Base-by-base conservation (phyloP, 1,140 invertebrate genomes). In the Alviniconcha marisindica region DNA sequence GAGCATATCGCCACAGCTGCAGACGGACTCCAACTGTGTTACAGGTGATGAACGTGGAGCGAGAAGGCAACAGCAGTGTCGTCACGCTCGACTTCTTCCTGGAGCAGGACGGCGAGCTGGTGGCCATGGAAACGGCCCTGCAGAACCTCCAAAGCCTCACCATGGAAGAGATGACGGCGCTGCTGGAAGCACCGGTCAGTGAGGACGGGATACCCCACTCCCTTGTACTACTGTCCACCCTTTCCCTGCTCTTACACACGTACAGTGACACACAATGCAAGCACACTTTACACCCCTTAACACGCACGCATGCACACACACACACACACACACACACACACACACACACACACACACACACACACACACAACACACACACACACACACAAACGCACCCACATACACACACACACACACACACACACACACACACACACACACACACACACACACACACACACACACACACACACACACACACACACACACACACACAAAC, bases 31-130 rank as follows among this genome's bases (percentile, higher is more conserved):
- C n/a, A n/a, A n/a, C n/a, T 63, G 4, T 31, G 7, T 24, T 31
- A 24, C 60, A 63, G 60, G 24, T 63, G 4, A 5, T 63, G 60
- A n/a, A 63, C 60, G 28, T 63, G 28, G 60, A 63, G 60, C 21
- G 28, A 31, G 60, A 63, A 24, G 60, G 60, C 4, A 63, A 63
- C 60, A 31, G 60, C 21, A 63, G 21, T n/a, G 28, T 31, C 10
- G 60, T 63, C 21, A 76, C 40, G 2, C 28, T 76, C 31, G 73
- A 76, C 44, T 76, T 76, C 73, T 76, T 51, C 44, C 73, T 76
- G 40, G n/a, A 2, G 24, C 2, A 76, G 42, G 44, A 76, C 15
- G 73, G 73, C 1, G 14, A 48, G 24, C 38, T 76, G 73, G 28
- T 76, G 4, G 24, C 21, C 73, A 31, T 51, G 42, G 42, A 48